Evolutionary conservation across 2,113 vertebrate genomes (phyloP).

Genomic region (Alligator mississippiensis): DNA sequence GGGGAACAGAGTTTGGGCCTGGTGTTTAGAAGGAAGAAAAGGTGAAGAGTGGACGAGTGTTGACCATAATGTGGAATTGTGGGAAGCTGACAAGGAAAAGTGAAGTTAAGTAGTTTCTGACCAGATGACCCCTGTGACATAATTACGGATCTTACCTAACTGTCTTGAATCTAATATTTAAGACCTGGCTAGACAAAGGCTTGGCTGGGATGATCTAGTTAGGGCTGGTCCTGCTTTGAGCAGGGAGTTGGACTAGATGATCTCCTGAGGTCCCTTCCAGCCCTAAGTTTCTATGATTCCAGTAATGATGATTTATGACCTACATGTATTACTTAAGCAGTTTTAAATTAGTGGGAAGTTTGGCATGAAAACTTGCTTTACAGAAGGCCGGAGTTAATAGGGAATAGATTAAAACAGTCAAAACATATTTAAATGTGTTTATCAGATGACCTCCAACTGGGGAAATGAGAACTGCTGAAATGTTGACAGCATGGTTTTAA

Average conservation of each 20-base stretch:
- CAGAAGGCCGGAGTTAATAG: background rate
- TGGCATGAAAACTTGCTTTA: background rate
- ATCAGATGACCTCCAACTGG: background rate
- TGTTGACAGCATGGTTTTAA: background rate
- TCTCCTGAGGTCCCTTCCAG: too few relatives aligned
- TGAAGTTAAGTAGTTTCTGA: background rate
- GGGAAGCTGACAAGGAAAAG: background rate
- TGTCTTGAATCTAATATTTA: background rate
- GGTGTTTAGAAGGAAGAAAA: background rate
- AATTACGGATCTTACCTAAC: background rate
- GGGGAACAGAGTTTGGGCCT: background rate
- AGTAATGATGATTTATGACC: background rate
- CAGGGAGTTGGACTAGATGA: too few relatives aligned
- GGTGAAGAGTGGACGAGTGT: background rate
- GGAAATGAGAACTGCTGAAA: background rate
- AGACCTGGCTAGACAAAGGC: too few relatives aligned
- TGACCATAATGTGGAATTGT: background rate
- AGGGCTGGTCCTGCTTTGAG: too few relatives aligned
- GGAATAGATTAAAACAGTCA: background rate
- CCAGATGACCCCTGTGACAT: background rate
- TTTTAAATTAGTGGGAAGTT: background rate
- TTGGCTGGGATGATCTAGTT: too few relatives aligned
- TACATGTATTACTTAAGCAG: background rate
- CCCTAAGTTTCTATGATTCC: background rate
- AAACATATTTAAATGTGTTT: background rate